Conservation (phyloP, 2,113 vertebrate genomes). For the Zosterops lateralis region DNA sequence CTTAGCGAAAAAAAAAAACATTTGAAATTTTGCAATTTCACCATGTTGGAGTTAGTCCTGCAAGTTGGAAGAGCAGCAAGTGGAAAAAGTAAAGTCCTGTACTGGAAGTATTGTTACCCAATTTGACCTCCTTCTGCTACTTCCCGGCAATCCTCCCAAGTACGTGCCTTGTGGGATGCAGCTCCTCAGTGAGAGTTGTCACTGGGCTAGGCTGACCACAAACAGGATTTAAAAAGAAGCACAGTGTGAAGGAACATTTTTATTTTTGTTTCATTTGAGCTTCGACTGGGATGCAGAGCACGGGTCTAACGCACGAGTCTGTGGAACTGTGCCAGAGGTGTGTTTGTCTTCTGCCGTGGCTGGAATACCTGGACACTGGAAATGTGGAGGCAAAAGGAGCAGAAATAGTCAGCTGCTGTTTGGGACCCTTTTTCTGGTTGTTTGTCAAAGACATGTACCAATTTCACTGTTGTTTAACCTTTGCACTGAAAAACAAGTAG, state of each 20-base stretch:
- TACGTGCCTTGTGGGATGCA: neutral
- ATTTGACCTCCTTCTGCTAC: neutral
- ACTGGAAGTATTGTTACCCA: neutral
- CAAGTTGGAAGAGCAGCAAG: neutral
- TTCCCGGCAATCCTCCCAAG: neutral
- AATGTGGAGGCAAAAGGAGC: neutral
- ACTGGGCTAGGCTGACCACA: neutral
- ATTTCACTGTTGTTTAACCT: neutral
- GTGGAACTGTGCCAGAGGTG: neutral
- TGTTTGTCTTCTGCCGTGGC: neutral
- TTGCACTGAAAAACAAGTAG: neutral
- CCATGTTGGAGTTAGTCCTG: neutral
- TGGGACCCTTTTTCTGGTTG: neutral
- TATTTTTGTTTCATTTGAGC: neutral
- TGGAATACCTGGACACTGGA: neutral
- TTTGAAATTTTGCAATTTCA: neutral
- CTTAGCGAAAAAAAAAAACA: neutral
- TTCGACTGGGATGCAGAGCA: neutral
- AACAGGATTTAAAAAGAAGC: neutral
- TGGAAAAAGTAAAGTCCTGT: neutral
- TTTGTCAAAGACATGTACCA: neutral
- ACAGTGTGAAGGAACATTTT: neutral
- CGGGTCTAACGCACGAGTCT: fast-evolving
- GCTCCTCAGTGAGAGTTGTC: neutral
- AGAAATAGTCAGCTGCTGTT: neutral